Conservation (phyloP, 2,888 invertebrate genomes). For the Branchipolynoe longqiensis region DNA sequence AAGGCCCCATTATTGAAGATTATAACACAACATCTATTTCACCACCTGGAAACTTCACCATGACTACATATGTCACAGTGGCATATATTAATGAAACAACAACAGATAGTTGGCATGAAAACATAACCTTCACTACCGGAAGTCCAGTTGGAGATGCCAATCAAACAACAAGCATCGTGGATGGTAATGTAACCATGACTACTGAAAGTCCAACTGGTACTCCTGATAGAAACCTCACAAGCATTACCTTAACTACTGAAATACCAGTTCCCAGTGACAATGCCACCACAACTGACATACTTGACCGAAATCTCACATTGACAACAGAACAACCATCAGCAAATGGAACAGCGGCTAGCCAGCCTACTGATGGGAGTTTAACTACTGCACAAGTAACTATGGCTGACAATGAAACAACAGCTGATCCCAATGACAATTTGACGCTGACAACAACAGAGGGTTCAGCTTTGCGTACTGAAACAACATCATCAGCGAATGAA, state of each 20-base stretch:
- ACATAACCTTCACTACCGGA: background rate
- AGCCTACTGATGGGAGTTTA: too few relatives aligned
- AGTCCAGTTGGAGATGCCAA: background rate
- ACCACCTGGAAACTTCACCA: background rate
- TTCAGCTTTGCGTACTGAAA: too few relatives aligned
- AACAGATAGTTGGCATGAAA: background rate
- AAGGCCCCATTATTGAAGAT: background rate
- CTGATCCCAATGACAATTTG: too few relatives aligned
- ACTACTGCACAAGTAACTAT: too few relatives aligned
- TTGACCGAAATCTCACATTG: background rate
- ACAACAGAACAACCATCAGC: background rate
- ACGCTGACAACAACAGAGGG: too few relatives aligned
- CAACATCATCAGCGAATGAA: too few relatives aligned
- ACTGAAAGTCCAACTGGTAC: background rate
- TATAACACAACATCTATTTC: background rate
- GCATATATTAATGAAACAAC: background rate
- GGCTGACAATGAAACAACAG: too few relatives aligned
- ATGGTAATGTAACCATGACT: background rate
- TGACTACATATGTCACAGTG: constrained; percentile 4
- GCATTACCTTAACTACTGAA: background rate
- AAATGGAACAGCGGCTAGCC: too few relatives aligned
- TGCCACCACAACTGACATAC: background rate
- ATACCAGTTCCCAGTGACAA: background rate
- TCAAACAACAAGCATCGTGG: background rate
- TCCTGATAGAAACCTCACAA: background rate